Base-by-base conservation (phyloP, 35 echinoderm and acorn worm genomes). In the Apostichopus parvimensis region DNA sequence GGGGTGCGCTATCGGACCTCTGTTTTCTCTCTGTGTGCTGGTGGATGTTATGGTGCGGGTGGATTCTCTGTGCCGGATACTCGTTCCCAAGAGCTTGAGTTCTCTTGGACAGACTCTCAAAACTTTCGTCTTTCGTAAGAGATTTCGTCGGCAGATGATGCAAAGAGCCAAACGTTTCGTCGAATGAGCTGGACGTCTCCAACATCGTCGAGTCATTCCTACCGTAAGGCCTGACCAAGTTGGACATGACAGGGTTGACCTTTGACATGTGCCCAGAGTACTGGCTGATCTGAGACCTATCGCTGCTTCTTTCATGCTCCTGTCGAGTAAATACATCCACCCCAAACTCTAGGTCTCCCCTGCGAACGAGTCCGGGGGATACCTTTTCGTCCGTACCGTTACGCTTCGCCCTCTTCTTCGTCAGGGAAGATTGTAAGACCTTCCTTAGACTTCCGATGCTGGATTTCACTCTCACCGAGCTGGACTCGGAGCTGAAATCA, bases 401-500 rank as follows among this genome's bases (percentile, higher is more conserved):
- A 22, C 59, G 18, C 20, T 79, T 91, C 3, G 55, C 18, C 53
- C 54, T 60, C 52, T 91, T 91, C 53, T 59, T 78, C 5, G 8
- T 91, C 15, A 77, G 57, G 4, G 89, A 91, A 79, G 54, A 77
- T 59, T 79, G 53, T 0, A 91, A 59, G 1, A 20, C 89, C 11
- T 59, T 57, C 13, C 89, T 54, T 1, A 78, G 55, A 79, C 89
- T 91, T 79, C 72, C 72, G 23, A 91, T 79, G 89, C 89, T 91
- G 0, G 72, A 78, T 24, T 77, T 91, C 15, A 79, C 1, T 25
- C 94, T 56, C 24, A 28, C 15, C 18, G 83, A 88, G 23, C 52
- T 88, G 57, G 56, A 9, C 18, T 88, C 89, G 13, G 87, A 93
- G 23, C 25, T 70, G 7, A 83, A 45, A 5, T 73, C 90, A 11